These are phyloP conservation scores for Colletes gigas DNA, from an alignment of 1,140 invertebrate species.

Conservation along the genomic window DNA sequence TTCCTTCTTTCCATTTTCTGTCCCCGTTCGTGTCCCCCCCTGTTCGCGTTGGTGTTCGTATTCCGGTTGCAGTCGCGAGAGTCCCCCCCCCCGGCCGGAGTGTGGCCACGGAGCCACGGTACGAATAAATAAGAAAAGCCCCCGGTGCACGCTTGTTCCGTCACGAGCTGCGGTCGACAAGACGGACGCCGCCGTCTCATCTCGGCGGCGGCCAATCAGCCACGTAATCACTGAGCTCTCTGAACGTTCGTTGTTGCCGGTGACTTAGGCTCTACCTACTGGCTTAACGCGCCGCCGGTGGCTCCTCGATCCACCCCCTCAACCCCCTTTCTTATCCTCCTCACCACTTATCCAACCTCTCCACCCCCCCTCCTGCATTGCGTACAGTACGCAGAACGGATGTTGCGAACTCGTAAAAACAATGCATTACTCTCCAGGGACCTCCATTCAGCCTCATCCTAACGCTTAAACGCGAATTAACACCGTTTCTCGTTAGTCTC, in stretches of 20 bases:
- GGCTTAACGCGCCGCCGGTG: slow-evolving; percentile 58
- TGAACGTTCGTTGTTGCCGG: slow-evolving; percentile 66
- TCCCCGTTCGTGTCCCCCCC: too few relatives aligned
- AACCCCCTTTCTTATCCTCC: slow-evolving; percentile 13
- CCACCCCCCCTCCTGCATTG: not conserved
- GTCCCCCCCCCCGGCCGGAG: slow-evolving; percentile 10
- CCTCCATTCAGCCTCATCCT: too few relatives aligned
- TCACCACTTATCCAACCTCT: slow-evolving; percentile 6
- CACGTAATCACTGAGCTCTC: slow-evolving; percentile 75
- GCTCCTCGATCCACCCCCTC: slow-evolving; percentile 13
- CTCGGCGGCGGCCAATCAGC: slow-evolving; percentile 75
- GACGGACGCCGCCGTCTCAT: slow-evolving; percentile 75
- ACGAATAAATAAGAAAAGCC: slow-evolving; percentile 75
- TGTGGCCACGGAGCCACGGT: slow-evolving; percentile 46
- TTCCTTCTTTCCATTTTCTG: slow-evolving; percentile 39
- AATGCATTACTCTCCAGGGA: too few relatives aligned
- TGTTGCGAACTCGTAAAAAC: too few relatives aligned
- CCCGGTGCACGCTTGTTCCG: slow-evolving; percentile 71
- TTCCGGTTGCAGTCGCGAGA: slow-evolving; percentile 58
- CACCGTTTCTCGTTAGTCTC: too few relatives aligned
- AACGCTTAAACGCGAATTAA: too few relatives aligned
- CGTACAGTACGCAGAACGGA: not conserved
- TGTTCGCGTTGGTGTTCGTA: slow-evolving; percentile 38
- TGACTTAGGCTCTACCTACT: slow-evolving; percentile 62
- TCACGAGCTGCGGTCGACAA: slow-evolving; percentile 76